phyloP scores from a whole-genome alignment of 2,797 vertebrate genomes.

The Parambassis ranga region DNA sequence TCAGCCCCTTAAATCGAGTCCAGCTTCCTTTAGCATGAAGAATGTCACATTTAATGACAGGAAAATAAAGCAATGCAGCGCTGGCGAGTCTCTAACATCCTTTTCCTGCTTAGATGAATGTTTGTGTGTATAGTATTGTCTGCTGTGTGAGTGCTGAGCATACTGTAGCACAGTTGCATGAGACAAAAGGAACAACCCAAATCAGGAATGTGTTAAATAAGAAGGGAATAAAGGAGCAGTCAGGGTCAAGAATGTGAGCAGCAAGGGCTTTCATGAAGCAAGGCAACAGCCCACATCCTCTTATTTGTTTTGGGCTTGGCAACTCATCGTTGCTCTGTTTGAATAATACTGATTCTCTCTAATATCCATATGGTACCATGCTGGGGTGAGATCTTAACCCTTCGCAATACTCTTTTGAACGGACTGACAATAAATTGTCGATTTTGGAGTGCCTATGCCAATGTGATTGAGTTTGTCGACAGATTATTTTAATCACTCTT shows the following conservation, averaged over 20 bases:
- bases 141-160: not conserved
- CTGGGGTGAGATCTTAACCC: constrained; percentile 37
- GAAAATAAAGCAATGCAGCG: not conserved
- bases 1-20: not conserved
- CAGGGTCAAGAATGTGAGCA: constrained; percentile 60
- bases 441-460: not conserved
- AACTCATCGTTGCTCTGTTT: constrained; percentile 15
- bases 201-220: constrained; percentile 50
- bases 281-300: constrained; percentile 58
- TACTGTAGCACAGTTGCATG: not conserved
- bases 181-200: constrained; percentile 44
- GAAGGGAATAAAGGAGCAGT: constrained; percentile 40
- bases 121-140: not conserved
- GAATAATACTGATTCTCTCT: constrained; percentile 35
- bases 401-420: constrained; percentile 4
- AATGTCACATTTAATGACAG: constrained; percentile 6
- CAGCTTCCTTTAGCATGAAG: not conserved
- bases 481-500: not conserved
- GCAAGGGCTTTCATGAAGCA: constrained; percentile 54
- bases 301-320: constrained; percentile 64
- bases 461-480: not conserved
- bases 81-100: not conserved
- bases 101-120: not conserved
- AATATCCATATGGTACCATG: constrained; percentile 23
- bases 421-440: not conserved